phyloP scores from a whole-genome alignment of 2,797 vertebrate species.

The Chaetodon trifasciatus region DNA sequence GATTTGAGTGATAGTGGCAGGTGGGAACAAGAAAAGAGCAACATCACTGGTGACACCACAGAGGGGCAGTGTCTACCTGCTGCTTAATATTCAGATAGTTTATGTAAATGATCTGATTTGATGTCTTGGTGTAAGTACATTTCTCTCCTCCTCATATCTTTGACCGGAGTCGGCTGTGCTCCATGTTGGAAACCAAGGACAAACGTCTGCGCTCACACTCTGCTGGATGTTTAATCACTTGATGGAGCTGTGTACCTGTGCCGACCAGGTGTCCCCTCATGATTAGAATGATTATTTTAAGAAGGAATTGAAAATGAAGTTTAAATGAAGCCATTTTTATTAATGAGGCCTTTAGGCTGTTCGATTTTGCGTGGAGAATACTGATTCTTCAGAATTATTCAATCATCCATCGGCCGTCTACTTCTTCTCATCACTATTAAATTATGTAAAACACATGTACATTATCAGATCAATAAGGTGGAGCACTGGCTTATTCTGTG shows the following conservation, averaged over 20 bases:
- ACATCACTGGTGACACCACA: neutral
- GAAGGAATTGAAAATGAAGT: conserved; percentile 29
- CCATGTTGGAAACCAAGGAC: neutral
- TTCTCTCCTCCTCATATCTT: neutral
- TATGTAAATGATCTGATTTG: too few relatives aligned
- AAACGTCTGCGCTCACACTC: neutral
- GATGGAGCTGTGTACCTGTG: conserved; percentile 7
- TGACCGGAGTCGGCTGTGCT: neutral
- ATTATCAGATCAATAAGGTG: neutral
- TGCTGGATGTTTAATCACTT: conserved; percentile 33
- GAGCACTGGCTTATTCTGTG: neutral
- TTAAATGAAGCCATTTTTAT: conserved; percentile 57
- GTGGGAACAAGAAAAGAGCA: neutral
- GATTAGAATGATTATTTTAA: conserved; percentile 43
- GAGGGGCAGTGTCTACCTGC: conserved; percentile 28
- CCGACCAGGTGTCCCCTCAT: conserved; percentile 31
- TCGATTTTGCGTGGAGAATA: neutral
- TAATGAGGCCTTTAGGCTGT: conserved; percentile 36
- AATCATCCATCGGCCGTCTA: conserved; percentile 1
- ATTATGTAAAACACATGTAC: neutral
- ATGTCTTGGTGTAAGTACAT: neutral
- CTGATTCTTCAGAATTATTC: conserved; percentile 3
- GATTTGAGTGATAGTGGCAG: neutral
- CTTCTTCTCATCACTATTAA: neutral
- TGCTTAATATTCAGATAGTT: neutral